Evolutionary conservation across 2,113 vertebrate genomes (phyloP).

Genomic region (Nicator chloris): DNA sequence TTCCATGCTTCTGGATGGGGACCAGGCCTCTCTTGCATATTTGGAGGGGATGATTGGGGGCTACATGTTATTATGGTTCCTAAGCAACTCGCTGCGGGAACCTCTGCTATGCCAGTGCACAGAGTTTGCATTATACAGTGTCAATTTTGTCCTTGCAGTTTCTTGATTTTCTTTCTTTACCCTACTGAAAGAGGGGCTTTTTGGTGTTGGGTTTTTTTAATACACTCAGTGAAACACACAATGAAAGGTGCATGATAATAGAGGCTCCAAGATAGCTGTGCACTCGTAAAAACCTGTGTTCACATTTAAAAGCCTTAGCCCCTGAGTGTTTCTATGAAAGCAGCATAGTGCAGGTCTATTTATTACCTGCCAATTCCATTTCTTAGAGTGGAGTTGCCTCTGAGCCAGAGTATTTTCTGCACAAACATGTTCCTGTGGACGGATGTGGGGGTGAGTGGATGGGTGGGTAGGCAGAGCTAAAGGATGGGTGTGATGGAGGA

Average conservation of each 20-base stretch:
- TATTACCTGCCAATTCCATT: conserved; percentile 45
- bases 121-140: background rate
- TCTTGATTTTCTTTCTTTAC: conserved; percentile 24
- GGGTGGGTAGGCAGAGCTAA: background rate
- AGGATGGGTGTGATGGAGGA: conserved; percentile 5
- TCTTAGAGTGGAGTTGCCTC: background rate
- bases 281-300: background rate
- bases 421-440: background rate
- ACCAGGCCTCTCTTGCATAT: background rate
- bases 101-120: background rate
- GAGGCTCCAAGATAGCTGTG: background rate
- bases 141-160: conserved; percentile 15
- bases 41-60: background rate
- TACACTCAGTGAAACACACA: background rate
- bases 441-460: background rate
- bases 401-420: background rate
- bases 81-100: conserved; percentile 34
- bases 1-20: background rate
- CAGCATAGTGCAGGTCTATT: background rate
- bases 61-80: background rate
- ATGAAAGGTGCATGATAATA: background rate
- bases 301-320: conserved; percentile 27
- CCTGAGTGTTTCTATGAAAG: conserved; percentile 11
- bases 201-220: background rate
- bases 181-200: background rate